Base-by-base conservation (phyloP, 2,888 invertebrate genomes). In the Drosophila affinis region DNA sequence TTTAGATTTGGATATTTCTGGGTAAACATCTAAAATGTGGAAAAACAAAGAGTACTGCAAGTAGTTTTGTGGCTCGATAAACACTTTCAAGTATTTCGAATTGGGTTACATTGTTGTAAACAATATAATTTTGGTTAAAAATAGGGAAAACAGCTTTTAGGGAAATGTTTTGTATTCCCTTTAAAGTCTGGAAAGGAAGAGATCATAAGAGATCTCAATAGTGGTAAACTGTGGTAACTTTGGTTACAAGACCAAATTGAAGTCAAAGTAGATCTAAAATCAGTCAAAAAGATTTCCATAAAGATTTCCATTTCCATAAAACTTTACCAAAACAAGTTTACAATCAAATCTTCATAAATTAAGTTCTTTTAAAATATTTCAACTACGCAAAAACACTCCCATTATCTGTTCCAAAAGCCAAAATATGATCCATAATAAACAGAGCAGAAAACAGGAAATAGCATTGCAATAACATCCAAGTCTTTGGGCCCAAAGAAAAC, bases 61-160 rank as follows among this genome's bases (percentile, higher is more conserved):
- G 45, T 60, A 60, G 44, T 59, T 60, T 46, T 52, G 18, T 27
- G 46, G 18, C 18, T 63, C 45, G 32, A 46, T 65, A 67, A 63
- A 21, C 53, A 27, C 53, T 64, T 64, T 52, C 17, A 65, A 24
- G 65, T 65, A 45, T 14, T 63, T 44, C 21, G 29, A 63, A 63
- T 87, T 81, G 70, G 81, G 88, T 81, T 87, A 85, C 77, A 81
- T 17, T 63, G 48, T 46, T 70, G 79, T 85, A 84, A 87, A 84
- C 80, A 81, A 70, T 67, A 46, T 32, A 48, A 12, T 14, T 21
- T 2, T 29, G 48, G 21, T 3, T 44, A 24, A 12, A 67, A 46
- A 12, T 47, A 39, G 34, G 14, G 9, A 48, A n/a, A 18, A 24
- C 46, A 7, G 39, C 39, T 39, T 39, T 39, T n/a, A n/a, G 3